Evolutionary conservation across 2,888 invertebrate species (phyloP), one percentile per base, ranked within the genome.

Genomic region (Acanthosepion lycidas): DNA sequence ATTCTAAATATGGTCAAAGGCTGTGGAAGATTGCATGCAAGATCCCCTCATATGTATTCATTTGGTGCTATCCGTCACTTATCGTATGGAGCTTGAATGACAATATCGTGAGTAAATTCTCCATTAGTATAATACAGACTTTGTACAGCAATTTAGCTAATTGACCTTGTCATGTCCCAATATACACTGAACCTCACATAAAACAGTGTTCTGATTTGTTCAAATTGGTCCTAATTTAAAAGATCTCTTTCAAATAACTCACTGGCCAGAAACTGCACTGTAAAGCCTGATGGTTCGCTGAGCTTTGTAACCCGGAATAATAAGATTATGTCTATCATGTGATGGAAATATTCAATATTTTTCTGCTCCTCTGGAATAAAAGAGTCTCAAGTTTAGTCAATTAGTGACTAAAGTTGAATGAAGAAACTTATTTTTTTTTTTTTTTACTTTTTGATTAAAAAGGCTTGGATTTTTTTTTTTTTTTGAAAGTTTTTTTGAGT

Each of bases 121-220:
- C 78, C 78, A 78, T 78, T 78, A 78, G 78, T 78, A 78, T 78
- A 78, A 78, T n/a, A 78, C 78, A 78, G 78, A 78, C n/a, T 78
- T 78, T 78, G 78, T 78, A 78, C n/a, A 33, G 78, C 78, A 78
- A 78, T 78, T 78, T 78, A 78, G 78, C 78, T 78, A 78, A 78
- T 78, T 78, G 78, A 78, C 78, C 78, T 33, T 78, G 78, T 78
- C 78, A 78, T 78, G 78, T 78, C n/a, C 78, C 78, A 78, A 33
- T 78, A 78, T n/a, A 78, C 78, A 78, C 12, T 12, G 78, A 78
- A 78, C n/a, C n/a, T 15, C 78, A 33, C 33, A 78, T 78, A 78
- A 78, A 78, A n/a, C 78, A n/a, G 78, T 78, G 78, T 78, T 33
- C n/a, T 78, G 78, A 78, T 78, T 78, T 15, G n/a, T 78, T 78